These are phyloP conservation scores for Loripinus fragilis DNA, from an alignment of 2,888 invertebrate species.

Conservation along the genomic window DNA sequence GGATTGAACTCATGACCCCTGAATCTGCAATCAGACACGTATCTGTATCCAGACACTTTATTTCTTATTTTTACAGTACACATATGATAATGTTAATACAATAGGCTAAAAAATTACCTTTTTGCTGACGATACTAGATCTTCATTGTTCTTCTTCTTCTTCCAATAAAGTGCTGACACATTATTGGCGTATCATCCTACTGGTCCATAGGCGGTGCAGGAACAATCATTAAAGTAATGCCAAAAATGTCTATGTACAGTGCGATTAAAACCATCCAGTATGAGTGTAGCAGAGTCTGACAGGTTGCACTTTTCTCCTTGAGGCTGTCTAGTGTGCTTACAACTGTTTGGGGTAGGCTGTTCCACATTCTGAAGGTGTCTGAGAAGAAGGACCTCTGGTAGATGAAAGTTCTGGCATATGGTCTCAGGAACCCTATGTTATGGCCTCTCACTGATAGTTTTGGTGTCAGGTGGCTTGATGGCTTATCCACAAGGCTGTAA, in stretches of 20 bases:
- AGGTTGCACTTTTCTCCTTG: slow-evolving; percentile 6
- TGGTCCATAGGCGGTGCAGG: slow-evolving; percentile 9
- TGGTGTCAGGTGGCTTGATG: slow-evolving; percentile 1
- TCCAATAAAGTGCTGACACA: slow-evolving; percentile 8
- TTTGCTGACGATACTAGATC: no score
- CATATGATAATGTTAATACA: no score
- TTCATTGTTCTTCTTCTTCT: no score
- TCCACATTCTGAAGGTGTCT: no score
- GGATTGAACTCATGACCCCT: no score
- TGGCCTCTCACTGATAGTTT: no score
- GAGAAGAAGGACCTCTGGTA: no score
- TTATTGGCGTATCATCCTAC: slow-evolving; percentile 1
- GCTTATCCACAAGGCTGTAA: neutral
- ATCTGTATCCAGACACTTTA: no score
- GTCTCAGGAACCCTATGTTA: neutral
- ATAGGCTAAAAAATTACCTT: no score
- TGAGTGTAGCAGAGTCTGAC: slow-evolving; percentile 5
- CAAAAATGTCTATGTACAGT: no score
- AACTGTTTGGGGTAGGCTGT: neutral
- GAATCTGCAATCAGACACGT: no score
- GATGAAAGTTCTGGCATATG: slow-evolving; percentile 10
- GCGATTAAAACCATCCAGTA: slow-evolving; percentile 14
- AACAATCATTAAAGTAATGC: neutral
- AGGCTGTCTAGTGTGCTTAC: slow-evolving; percentile 11
- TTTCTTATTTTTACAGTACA: no score